Conservation (phyloP, 2,797 vertebrate species). For the Malurus leucopterus region DNA sequence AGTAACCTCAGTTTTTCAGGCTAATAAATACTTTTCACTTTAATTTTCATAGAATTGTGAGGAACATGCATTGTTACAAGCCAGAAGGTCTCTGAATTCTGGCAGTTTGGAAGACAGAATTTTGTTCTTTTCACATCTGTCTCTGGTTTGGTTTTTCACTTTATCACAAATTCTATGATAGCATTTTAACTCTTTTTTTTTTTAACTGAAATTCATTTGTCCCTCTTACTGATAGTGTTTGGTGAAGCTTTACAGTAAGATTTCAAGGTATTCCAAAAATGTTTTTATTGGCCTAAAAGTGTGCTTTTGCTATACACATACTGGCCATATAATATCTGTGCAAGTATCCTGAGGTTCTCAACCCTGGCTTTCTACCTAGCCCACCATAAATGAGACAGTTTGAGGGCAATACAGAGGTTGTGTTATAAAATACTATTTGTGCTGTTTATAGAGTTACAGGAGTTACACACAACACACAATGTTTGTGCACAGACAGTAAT, state of each 20-base stretch:
- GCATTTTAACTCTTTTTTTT: background rate
- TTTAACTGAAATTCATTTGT: background rate
- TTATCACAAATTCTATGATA: background rate
- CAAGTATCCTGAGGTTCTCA: background rate
- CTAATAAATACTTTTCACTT: background rate
- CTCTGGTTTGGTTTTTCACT: background rate
- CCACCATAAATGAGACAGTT: background rate
- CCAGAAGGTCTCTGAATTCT: background rate
- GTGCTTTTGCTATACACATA: background rate
- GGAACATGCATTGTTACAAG: rapidly evolving
- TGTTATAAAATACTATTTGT: background rate
- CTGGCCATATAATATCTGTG: background rate
- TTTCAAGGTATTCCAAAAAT: background rate
- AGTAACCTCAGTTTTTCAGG: background rate
- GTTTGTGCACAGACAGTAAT: background rate
- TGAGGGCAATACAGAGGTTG: background rate
- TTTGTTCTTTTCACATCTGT: background rate
- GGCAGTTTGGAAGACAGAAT: background rate
- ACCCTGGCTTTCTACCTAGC: background rate
- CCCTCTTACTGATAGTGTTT: background rate
- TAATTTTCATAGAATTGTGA: background rate
- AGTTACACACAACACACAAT: background rate
- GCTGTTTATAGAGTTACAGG: background rate
- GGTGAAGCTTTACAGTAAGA: background rate
- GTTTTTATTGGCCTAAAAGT: background rate